Conservation (phyloP, 64 coral and sea anemone species). For the Pocillopora verrucosa region DNA sequence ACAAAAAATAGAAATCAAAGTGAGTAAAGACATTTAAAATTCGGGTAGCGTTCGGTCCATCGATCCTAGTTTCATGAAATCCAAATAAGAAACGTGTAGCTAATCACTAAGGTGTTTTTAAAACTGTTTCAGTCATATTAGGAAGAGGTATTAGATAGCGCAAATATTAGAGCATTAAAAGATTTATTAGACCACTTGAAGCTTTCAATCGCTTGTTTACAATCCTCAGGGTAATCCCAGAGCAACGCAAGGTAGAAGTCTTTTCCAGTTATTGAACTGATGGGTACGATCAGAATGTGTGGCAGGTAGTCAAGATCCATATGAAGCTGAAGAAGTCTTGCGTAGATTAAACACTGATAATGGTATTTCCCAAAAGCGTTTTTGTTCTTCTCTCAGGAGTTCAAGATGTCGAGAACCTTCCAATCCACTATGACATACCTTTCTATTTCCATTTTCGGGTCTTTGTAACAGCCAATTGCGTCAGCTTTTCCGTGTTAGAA, state of each 20-base stretch:
- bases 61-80: too few relatives aligned
- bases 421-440: constrained; percentile 7
- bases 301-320: too few relatives aligned
- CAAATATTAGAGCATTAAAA: too few relatives aligned
- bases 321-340: too few relatives aligned
- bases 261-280: neutral
- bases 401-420: too few relatives aligned
- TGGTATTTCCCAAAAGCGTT: constrained; percentile 11
- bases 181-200: neutral
- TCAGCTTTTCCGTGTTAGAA: constrained; percentile 38
- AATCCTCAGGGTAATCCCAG: constrained; percentile 30
- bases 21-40: too few relatives aligned
- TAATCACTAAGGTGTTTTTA: too few relatives aligned
- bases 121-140: too few relatives aligned
- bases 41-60: too few relatives aligned
- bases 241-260: neutral
- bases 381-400: constrained; percentile 3
- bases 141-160: too few relatives aligned
- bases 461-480: constrained; percentile 27
- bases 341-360: constrained; percentile 55
- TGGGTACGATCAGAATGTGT: constrained; percentile 47
- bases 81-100: too few relatives aligned
- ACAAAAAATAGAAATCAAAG: too few relatives aligned
- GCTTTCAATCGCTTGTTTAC: neutral
- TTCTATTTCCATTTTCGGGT: neutral